Percentiles rank a stretch among this genome's conserved stretches.
These are phyloP conservation scores for Micronycteris hirsuta DNA, from an alignment of 2,113 vertebrate species.

Conservation along the genomic window DNA sequence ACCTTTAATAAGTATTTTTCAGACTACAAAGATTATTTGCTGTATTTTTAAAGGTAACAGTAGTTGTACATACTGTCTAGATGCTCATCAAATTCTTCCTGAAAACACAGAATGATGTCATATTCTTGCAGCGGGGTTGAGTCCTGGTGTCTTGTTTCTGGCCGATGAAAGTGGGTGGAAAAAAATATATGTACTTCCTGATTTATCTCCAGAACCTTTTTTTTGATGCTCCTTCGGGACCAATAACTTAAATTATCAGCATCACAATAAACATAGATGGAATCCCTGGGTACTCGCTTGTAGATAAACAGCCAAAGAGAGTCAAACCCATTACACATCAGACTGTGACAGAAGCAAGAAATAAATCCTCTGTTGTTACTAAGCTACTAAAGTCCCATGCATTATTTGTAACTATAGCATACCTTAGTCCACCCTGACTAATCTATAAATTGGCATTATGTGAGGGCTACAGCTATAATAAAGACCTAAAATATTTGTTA, in stretches of 20 bases:
- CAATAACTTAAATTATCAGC: neutral
- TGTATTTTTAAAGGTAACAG: neutral
- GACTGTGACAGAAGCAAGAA: neutral
- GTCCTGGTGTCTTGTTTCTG: neutral
- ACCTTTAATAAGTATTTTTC: neutral
- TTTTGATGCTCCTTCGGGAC: neutral
- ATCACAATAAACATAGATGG: neutral
- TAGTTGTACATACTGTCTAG: neutral
- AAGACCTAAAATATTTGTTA: neutral
- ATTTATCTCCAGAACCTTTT: neutral
- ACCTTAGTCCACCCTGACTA: neutral
- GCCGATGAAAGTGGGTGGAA: neutral
- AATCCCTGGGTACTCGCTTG: neutral
- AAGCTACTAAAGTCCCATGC: neutral
- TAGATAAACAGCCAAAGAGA: neutral
- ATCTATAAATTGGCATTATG: neutral
- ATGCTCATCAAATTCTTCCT: neutral
- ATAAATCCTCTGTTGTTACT: neutral
- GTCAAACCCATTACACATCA: neutral
- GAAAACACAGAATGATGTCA: neutral
- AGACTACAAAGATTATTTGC: neutral
- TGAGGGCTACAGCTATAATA: neutral
- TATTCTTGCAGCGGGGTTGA: neutral
- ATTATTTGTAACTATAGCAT: neutral
- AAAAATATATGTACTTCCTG: neutral